A percentile compares a stretch with the other conserved stretches of the same genome.
Evolutionary conservation across 2,888 invertebrate species (phyloP).

Genomic region (Phortica magna): DNA sequence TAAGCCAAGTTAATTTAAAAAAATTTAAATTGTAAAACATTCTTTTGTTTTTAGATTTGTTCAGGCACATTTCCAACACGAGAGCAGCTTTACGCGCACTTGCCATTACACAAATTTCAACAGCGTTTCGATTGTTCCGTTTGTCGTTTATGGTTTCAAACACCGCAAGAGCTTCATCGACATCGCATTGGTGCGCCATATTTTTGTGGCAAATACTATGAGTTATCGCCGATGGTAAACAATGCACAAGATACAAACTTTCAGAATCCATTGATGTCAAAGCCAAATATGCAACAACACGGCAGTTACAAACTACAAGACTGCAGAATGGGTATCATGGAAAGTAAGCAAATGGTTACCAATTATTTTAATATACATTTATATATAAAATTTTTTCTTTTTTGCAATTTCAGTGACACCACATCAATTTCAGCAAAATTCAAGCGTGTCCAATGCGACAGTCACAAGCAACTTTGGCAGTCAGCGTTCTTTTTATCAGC

Average conservation of each 20-base stretch:
- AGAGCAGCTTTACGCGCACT: slow-evolving; percentile 66
- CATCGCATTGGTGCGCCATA: slow-evolving; percentile 72
- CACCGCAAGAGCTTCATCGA: slow-evolving; percentile 69
- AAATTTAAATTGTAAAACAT: not conserved
- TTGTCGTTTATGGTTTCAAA: slow-evolving; percentile 72
- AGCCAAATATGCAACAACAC: slow-evolving; percentile 24
- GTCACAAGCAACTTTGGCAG: slow-evolving; percentile 59
- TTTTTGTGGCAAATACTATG: slow-evolving; percentile 72
- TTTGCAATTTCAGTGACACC: slow-evolving; percentile 52
- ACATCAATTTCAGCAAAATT: slow-evolving; percentile 35
- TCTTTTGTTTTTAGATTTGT: slow-evolving; percentile 61
- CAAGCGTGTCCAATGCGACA: slow-evolving; percentile 46
- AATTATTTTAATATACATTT: no score
- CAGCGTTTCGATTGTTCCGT: slow-evolving; percentile 72
- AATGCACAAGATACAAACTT: slow-evolving; percentile 1
- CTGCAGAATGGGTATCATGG: slow-evolving; percentile 67
- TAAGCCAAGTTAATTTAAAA: no score
- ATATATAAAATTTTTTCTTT: no score
- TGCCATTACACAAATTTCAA: slow-evolving; percentile 71
- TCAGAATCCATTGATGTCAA: not conserved
- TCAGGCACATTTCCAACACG: slow-evolving; percentile 63
- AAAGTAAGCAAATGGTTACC: slow-evolving; percentile 53
- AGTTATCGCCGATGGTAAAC: slow-evolving; percentile 30
- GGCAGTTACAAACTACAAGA: slow-evolving; percentile 63
- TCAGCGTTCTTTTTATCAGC: slow-evolving; percentile 53